These are phyloP conservation scores for Setophaga coronata DNA, from an alignment of 2,113 vertebrate species.

Conservation along the genomic window DNA sequence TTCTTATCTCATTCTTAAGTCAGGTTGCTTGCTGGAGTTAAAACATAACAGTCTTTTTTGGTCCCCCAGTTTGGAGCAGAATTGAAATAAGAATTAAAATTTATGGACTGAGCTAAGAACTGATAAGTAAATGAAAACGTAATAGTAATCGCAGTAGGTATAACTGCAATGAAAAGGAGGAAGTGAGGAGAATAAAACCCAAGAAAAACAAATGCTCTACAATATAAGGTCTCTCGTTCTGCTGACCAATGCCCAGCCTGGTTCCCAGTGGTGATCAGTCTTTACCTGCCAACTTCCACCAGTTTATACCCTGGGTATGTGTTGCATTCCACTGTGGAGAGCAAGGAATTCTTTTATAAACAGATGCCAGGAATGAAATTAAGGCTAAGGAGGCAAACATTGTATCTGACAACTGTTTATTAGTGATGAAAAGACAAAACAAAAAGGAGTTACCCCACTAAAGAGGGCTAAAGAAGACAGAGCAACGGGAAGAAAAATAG, in stretches of 20 bases:
- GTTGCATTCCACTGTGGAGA: not conserved
- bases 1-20: not conserved
- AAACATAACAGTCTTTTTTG: not conserved
- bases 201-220: not conserved
- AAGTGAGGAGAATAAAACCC: not conserved
- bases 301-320: not conserved
- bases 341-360: not conserved
- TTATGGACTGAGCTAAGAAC: not conserved
- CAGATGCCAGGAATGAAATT: not conserved
- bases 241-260: not conserved
- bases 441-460: too few species aligned
- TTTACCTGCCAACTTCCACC: too few species aligned
- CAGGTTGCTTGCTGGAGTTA: not conserved
- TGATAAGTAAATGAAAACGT: not conserved
- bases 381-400: not conserved
- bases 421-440: not conserved
- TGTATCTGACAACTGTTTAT: not conserved
- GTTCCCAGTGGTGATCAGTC: rapidly evolving
- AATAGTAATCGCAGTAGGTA: not conserved
- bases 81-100: not conserved
- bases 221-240: not conserved
- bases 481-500: not conserved
- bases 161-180: not conserved
- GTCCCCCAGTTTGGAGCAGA: not conserved
- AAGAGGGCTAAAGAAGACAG: not conserved